Evolutionary conservation across 1,140 invertebrate genomes (phyloP), one percentile per base, ranked within the genome.

Genomic region (Gonatopus flavifemur): DNA sequence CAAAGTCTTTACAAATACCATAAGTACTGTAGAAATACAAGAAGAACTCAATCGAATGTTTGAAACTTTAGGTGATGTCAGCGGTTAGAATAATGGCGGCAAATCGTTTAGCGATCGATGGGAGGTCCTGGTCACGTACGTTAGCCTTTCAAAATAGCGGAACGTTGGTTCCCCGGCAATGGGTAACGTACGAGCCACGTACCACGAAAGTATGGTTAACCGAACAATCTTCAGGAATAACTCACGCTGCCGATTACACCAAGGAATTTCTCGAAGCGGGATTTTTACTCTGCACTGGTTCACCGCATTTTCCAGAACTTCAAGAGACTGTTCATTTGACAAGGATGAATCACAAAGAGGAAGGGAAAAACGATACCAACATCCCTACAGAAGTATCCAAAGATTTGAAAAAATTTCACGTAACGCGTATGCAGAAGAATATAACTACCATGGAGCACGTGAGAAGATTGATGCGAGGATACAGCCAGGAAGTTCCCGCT

Each of bases 61-160:
- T n/a, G n/a, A n/a, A n/a, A n/a, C n/a, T n/a, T n/a, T 80, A 83
- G 81, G 82, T 95, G 3, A 82, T 91, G 25, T 82, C 93, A 57
- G 89, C 89, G 24, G 84, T 91, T 2, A 82, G 93, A 31, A 82
- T 88, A n/a, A 87, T 93, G 80, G 85, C 91, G 8, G 90, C 94
- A 3, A 96, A 95, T 77, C 82, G 90, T 50, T 76, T 98, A 21
- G 85, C 93, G 0, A 78, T 71, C 1, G 82, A 83, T 62, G 87
- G 89, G 2, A 73, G 80, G 21, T 77, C 83, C 4, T 97, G 94
- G 94, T 83, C 84, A 0, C 74, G 76, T 3, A 67, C 79, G 0
- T 73, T 89, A 24, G 77, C 80, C 0, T 64, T 72, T 1, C 85
- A 84, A 67, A 91, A 94, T 74, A 90, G 88, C 49, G 89, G 88